Evolutionary conservation across 2,888 invertebrate genomes (phyloP).

Genomic region (Margaritifera margaritifera): DNA sequence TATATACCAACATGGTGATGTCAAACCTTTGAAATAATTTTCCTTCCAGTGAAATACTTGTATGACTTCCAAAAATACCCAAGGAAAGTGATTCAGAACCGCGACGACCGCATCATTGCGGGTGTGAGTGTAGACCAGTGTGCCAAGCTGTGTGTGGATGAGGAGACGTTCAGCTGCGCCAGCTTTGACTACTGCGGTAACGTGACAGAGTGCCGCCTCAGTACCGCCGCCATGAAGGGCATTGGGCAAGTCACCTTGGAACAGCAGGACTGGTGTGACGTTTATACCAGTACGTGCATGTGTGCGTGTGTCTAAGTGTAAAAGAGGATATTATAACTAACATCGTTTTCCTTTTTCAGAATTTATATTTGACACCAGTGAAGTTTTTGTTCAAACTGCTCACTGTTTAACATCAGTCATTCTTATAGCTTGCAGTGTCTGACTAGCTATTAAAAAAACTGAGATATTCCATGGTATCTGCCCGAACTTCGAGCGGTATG

Average conservation of each 20-base stretch:
- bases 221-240: slow-evolving; percentile 42
- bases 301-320: no score
- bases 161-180: slow-evolving; percentile 46
- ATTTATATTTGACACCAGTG: no score
- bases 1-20: not conserved
- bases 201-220: slow-evolving; percentile 52
- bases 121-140: slow-evolving; percentile 48
- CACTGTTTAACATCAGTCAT: no score
- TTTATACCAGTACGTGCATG: slow-evolving; percentile 53
- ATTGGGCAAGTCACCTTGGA: slow-evolving; percentile 47
- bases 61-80: slow-evolving; percentile 48
- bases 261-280: slow-evolving; percentile 45
- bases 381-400: no score
- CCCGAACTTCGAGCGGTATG: no score
- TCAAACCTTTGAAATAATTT: not conserved
- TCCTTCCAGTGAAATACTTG: slow-evolving; percentile 48
- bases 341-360: no score
- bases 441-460: no score
- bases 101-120: slow-evolving; percentile 43
- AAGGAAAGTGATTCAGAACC: slow-evolving; percentile 33
- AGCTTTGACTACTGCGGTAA: slow-evolving; percentile 61
- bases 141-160: slow-evolving; percentile 57
- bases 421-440: no score
- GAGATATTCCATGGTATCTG: no score
- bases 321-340: no score